Conservation (phyloP, 2,888 invertebrate species). For the Schrankia costaestrigalis region DNA sequence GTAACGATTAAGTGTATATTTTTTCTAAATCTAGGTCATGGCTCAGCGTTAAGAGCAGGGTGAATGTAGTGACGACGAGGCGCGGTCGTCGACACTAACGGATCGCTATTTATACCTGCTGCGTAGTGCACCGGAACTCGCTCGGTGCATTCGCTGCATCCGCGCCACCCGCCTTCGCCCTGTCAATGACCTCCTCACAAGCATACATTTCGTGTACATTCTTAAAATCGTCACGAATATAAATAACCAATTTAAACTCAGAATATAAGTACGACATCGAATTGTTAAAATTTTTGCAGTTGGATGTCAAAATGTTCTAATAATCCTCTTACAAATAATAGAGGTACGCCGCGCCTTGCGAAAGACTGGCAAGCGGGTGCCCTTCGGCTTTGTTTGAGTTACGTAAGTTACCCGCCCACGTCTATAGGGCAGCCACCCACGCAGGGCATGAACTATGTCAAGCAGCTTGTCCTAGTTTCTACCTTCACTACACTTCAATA, state of each 20-base stretch:
- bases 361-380: slow-evolving; percentile 67
- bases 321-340: slow-evolving; percentile 38
- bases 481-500: slow-evolving; percentile 40
- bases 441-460: slow-evolving; percentile 69
- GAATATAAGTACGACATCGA: too few species aligned
- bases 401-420: slow-evolving; percentile 69
- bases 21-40: slow-evolving; percentile 61
- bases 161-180: slow-evolving; percentile 63
- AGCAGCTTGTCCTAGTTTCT: slow-evolving; percentile 68
- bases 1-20: slow-evolving; percentile 36
- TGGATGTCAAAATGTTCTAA: slow-evolving; percentile 27
- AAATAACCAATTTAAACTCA: too few species aligned
- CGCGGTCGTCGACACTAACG: slow-evolving; percentile 80
- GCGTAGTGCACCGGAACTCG: slow-evolving; percentile 78
- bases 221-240: neutral
- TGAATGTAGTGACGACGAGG: slow-evolving; percentile 51
- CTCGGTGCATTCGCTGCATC: slow-evolving; percentile 77
- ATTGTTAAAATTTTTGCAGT: slow-evolving; percentile 1
- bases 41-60: slow-evolving; percentile 50
- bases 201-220: slow-evolving; percentile 17
- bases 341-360: slow-evolving; percentile 59
- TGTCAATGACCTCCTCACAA: slow-evolving; percentile 72
- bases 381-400: slow-evolving; percentile 72
- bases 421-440: slow-evolving; percentile 67
- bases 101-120: slow-evolving; percentile 79